These are phyloP conservation scores for Coronaproctus castanopsis DNA, from an alignment of 2,888 invertebrate genomes.

Conservation along the genomic window DNA sequence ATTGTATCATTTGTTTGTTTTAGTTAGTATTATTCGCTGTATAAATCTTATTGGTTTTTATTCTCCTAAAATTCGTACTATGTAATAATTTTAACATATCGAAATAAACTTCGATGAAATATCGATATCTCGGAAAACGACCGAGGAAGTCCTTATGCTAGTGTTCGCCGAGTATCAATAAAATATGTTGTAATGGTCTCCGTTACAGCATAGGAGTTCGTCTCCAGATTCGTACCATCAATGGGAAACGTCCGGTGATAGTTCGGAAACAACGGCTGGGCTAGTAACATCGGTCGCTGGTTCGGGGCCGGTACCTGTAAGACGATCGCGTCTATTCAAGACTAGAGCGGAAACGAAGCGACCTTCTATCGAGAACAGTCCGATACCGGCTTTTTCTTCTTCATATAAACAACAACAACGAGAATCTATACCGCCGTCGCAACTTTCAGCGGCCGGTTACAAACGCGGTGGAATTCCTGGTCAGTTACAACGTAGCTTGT, in stretches of 20 bases:
- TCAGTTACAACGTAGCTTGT: conserved; percentile 27
- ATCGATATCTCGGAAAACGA: too few relatives aligned
- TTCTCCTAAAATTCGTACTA: too few relatives aligned
- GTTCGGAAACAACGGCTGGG: conserved; percentile 21
- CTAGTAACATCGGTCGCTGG: neutral
- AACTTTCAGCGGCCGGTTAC: neutral
- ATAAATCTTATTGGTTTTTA: too few relatives aligned
- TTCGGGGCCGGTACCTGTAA: conserved; percentile 20
- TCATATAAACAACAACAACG: conserved; percentile 9
- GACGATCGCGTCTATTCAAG: conserved; percentile 47
- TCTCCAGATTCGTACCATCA: conserved; percentile 36
- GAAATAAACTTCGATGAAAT: too few relatives aligned
- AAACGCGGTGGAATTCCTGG: conserved; percentile 15
- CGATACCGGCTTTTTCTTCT: conserved; percentile 7
- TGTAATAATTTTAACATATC: too few relatives aligned
- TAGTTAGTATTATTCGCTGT: too few relatives aligned
- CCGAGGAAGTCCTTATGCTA: too few relatives aligned
- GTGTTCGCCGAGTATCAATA: too few relatives aligned
- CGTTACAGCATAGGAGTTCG: conserved; percentile 31
- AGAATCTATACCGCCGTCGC: neutral
- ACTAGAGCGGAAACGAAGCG: conserved; percentile 47
- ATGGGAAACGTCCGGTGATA: conserved; percentile 32
- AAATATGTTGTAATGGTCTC: too few relatives aligned
- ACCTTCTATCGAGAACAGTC: conserved; percentile 13
- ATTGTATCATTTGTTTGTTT: too few relatives aligned